Percentiles rank a stretch among this genome's conserved stretches.
phyloP scores from a whole-genome alignment of 1,140 invertebrate genomes.

The Zaprionus inermis region DNA sequence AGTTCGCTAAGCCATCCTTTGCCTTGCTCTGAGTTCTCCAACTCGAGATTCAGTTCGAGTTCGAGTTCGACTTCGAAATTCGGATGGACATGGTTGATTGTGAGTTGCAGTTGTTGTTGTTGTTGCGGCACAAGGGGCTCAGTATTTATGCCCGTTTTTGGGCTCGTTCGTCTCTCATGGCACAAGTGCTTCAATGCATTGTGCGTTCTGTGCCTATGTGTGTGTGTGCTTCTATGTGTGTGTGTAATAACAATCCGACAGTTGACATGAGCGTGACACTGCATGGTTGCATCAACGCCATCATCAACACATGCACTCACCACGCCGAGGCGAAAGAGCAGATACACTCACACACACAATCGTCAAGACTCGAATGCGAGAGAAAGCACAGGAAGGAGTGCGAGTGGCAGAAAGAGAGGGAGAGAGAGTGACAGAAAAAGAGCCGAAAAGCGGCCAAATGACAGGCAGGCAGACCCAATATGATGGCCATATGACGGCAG shows the following conservation, averaged over 20 bases:
- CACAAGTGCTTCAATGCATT: neutral
- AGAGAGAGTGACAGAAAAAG: neutral
- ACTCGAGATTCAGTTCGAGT: neutral
- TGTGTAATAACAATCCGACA: slow-evolving; percentile 68
- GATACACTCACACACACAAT: neutral
- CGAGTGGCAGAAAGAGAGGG: neutral
- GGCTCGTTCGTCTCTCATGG: neutral
- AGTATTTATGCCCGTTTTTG: slow-evolving; percentile 4
- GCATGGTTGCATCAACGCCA: slow-evolving; percentile 72
- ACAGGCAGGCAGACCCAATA: slow-evolving; percentile 15
- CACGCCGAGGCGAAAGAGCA: slow-evolving; percentile 11
- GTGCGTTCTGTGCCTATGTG: neutral
- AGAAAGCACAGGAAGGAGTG: neutral
- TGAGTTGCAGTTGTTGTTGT: neutral
- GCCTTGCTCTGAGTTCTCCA: no score
- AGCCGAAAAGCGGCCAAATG: slow-evolving; percentile 9
- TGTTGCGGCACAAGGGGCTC: neutral
- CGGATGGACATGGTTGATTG: neutral
- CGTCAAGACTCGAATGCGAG: no score
- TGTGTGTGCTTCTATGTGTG: slow-evolving; percentile 8
- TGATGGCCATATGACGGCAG: slow-evolving; percentile 15
- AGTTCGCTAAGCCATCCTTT: slow-evolving; percentile 5
- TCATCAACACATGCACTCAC: slow-evolving; percentile 72
- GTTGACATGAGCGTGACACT: slow-evolving; percentile 77
- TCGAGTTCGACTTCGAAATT: neutral